These are phyloP conservation scores for Piscicola geometra DNA, from an alignment of 2,888 invertebrate species.

Conservation along the genomic window DNA sequence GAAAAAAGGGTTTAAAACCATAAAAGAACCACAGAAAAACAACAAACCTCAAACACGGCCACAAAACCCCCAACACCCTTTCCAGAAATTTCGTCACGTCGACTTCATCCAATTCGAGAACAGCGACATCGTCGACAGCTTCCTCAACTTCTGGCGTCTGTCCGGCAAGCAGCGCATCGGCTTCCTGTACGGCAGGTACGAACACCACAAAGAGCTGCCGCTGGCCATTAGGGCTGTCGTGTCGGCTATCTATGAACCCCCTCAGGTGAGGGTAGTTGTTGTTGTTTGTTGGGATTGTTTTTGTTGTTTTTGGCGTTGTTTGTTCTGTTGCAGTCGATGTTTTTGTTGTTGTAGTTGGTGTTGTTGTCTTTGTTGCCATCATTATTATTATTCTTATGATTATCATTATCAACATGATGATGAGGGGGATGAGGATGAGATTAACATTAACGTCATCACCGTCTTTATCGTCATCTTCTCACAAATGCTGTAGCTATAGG, in stretches of 20 bases:
- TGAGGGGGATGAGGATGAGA: no score
- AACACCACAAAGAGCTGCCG: slow-evolving; percentile 84
- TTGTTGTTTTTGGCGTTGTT: not conserved
- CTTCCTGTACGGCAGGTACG: slow-evolving; percentile 84
- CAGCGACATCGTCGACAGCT: slow-evolving; percentile 84
- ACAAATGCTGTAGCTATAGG: no score
- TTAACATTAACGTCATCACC: no score
- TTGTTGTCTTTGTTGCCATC: no score
- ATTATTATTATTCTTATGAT: no score
- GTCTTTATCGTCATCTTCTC: no score
- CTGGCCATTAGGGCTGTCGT: slow-evolving; percentile 82
- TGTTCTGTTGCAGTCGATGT: not conserved
- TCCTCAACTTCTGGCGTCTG: slow-evolving; percentile 91
- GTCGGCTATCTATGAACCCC: slow-evolving; percentile 93
- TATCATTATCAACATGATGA: no score
- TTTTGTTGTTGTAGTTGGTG: no score
- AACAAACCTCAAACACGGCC: no score
- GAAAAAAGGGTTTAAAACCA: no score
- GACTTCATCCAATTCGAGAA: slow-evolving; percentile 97
- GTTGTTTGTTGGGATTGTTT: not conserved
- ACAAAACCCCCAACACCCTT: no score
- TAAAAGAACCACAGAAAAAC: no score
- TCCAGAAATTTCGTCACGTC: slow-evolving; percentile 81
- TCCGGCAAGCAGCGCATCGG: slow-evolving; percentile 86
- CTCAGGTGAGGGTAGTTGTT: slow-evolving; percentile 64